phyloP scores from a whole-genome alignment of 92 coral and sea anemone species.

The Palythoa grandis region DNA sequence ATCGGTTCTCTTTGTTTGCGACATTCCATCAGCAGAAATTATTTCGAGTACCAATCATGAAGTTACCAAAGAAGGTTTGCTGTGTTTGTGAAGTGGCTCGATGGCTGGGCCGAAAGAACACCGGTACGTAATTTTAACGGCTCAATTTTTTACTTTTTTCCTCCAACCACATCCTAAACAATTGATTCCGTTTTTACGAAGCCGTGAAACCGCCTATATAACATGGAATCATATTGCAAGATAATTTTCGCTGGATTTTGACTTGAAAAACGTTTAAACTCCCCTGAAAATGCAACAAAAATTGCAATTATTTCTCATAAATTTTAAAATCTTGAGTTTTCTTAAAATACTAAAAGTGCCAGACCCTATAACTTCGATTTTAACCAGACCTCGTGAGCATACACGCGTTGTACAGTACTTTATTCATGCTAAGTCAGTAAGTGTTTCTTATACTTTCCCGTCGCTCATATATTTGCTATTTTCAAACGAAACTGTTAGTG shows the following conservation, averaged over 20 bases:
- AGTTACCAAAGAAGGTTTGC: slow-evolving; percentile 32
- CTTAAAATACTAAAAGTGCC: too few species aligned
- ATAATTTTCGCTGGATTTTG: not conserved
- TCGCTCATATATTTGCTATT: not conserved
- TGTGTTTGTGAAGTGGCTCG: not conserved
- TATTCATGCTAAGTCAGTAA: not conserved
- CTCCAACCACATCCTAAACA: not conserved
- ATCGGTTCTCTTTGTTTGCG: slow-evolving; percentile 4
- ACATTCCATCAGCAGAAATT: slow-evolving; percentile 39
- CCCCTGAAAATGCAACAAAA: not conserved
- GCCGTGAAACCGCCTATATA: not conserved
- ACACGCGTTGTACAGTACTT: not conserved
- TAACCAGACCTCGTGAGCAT: not conserved
- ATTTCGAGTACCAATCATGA: not conserved
- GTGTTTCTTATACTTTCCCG: not conserved
- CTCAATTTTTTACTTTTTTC: not conserved
- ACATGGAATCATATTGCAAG: not conserved
- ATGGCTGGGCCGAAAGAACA: slow-evolving; percentile 6
- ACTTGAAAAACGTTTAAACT: not conserved
- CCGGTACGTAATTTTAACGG: slow-evolving; percentile 5
- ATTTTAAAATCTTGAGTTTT: not conserved
- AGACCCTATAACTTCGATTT: too few species aligned
- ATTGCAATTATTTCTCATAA: too few species aligned
- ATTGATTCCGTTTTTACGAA: not conserved
- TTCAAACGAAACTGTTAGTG: not conserved